Base-by-base conservation (phyloP, 2,113 vertebrate species). In the Bambusicola thoracicus region DNA sequence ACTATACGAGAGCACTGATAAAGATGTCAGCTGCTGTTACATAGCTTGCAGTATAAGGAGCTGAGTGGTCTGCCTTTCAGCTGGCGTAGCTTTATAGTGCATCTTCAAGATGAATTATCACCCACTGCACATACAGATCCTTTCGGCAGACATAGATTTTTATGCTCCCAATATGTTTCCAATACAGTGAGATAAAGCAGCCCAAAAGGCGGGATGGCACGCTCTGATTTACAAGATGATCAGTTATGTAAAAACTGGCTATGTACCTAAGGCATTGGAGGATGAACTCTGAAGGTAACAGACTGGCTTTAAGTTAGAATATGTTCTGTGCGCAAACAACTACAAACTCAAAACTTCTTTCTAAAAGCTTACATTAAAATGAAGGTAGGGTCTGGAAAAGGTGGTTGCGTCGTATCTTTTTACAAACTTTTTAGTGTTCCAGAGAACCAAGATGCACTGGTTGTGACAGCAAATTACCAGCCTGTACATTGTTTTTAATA, bases 61-160 rank as follows among this genome's bases (percentile, higher is more conserved):
- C 82, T 85, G 94, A 85, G 93, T 67, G 79, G 72, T 85, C 81
- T 95, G 82, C 80, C 85, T 92, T 85, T 94, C 85, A 79, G 79
- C 70, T 59, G 69, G 87, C 92, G 78, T 25, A 83, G 82, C 94
- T 94, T 96, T 93, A 90, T 46, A 88, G 76, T 17, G 14, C 77
- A 55, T 90, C 88, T 83, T 87, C 85, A 92, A n/a, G 83, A 51
- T 84, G 75, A 95, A 94, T 94, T 92, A 92, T 95, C 88, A 86
- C 93, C 38, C 46, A 6, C 88, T 84, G 73, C 1, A 5, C 90
- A 81, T 90, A 88, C 88, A 90, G 87, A 84, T 84, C 80, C 73
- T 86, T 94, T 90, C 73, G 61, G 83, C 83, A 68, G 66, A 86
- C 53, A 7, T 43, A 70, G 72, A 86, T 67, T 86, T 95, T 94